phyloP scores from a whole-genome alignment of 2,888 invertebrate genomes.

The Lathronympha strigana region DNA sequence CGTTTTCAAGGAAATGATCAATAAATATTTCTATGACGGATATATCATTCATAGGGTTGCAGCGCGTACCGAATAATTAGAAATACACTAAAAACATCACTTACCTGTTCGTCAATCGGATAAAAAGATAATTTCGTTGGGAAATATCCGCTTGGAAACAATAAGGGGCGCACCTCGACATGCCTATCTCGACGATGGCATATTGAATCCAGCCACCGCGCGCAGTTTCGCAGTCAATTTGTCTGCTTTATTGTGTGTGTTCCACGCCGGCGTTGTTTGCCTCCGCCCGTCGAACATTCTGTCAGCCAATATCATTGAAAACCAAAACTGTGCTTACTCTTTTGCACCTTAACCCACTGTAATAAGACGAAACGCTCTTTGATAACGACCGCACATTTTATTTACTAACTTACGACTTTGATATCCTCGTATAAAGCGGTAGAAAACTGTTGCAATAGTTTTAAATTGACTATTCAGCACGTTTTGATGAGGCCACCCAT shows the following conservation, averaged over 20 bases:
- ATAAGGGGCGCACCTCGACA: slow-evolving; percentile 65
- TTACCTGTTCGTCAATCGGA: slow-evolving; percentile 21
- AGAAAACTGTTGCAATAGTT: slow-evolving; percentile 16
- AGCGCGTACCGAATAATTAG: too few relatives aligned
- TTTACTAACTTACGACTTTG: slow-evolving; percentile 50
- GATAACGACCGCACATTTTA: slow-evolving; percentile 47
- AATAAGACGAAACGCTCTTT: background rate
- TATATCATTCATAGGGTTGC: too few relatives aligned
- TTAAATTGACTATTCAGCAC: slow-evolving; percentile 17
- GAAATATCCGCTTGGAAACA: slow-evolving; percentile 70
- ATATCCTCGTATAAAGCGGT: slow-evolving; percentile 25
- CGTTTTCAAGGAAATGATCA: too few relatives aligned
- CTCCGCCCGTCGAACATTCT: slow-evolving; percentile 50
- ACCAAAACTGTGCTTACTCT: slow-evolving; percentile 9
- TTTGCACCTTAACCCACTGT: slow-evolving; percentile 4
- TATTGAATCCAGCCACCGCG: slow-evolving; percentile 67
- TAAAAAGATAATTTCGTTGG: slow-evolving; percentile 52
- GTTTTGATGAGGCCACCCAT: slow-evolving; percentile 16
- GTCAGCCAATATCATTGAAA: slow-evolving; percentile 51
- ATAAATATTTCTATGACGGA: too few relatives aligned
- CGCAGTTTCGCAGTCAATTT: slow-evolving; percentile 75
- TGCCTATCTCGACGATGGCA: slow-evolving; percentile 53
- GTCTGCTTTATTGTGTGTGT: slow-evolving; percentile 75
- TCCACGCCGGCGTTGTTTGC: slow-evolving; percentile 57
- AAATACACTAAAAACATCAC: background rate